phyloP scores from a whole-genome alignment of 2,113 vertebrate species.

The Proteles cristata region DNA sequence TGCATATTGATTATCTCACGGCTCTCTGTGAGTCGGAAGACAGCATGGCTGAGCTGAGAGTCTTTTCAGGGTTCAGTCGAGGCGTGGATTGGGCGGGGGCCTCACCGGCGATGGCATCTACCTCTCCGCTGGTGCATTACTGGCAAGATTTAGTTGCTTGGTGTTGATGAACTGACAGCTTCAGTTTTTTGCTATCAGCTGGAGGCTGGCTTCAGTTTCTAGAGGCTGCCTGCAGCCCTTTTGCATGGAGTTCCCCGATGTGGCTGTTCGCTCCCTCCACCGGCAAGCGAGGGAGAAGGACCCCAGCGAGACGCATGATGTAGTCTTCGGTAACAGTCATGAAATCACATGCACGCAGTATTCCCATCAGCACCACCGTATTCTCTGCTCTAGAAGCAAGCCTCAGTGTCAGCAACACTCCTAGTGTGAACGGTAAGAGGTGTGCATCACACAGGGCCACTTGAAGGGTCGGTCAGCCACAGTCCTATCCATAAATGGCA shows the following conservation, averaged over 20 bases:
- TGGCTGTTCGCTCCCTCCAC: neutral
- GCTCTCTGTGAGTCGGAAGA: neutral
- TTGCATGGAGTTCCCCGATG: rapidly evolving
- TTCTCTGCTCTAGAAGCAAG: neutral
- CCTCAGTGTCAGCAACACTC: rapidly evolving
- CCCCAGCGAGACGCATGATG: rapidly evolving
- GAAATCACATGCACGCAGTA: rapidly evolving
- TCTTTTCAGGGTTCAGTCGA: neutral
- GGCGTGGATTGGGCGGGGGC: too few relatives aligned
- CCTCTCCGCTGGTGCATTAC: rapidly evolving
- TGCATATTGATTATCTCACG: rapidly evolving
- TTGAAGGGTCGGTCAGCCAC: neutral
- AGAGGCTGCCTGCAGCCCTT: neutral
- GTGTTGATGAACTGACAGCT: neutral
- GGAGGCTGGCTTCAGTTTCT: neutral
- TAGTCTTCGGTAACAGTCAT: rapidly evolving
- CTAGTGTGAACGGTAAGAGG: neutral
- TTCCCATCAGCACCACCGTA: too few relatives aligned
- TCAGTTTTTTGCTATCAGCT: rapidly evolving
- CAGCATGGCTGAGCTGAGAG: neutral
- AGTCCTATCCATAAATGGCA: neutral
- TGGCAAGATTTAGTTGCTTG: neutral
- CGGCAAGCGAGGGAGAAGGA: neutral
- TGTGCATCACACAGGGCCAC: rapidly evolving
- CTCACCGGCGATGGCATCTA: neutral